Evolutionary conservation across 2,888 invertebrate species (phyloP).

Genomic region (Acronicta alni): DNA sequence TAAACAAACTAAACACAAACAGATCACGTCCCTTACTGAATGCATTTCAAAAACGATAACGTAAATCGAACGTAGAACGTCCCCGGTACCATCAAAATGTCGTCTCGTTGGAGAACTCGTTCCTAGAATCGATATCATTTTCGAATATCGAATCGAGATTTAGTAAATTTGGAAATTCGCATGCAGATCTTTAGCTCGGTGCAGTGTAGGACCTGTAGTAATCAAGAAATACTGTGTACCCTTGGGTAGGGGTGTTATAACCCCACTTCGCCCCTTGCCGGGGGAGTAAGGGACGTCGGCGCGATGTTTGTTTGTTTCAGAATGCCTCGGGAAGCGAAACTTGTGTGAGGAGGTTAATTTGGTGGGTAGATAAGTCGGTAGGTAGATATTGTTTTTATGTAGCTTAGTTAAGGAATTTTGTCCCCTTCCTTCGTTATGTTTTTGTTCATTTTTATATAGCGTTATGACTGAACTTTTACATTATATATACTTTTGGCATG

Average conservation of each 20-base stretch:
- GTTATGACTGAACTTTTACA: conserved; percentile 38
- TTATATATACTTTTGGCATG: conserved; percentile 30
- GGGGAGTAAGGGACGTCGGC: conserved; percentile 53
- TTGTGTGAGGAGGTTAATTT: conserved; percentile 68
- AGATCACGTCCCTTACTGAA: conserved; percentile 70
- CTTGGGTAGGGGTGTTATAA: conserved; percentile 52
- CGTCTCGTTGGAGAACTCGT: conserved; percentile 68
- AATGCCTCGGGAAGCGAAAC: conserved; percentile 64
- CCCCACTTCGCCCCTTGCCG: conserved; percentile 53
- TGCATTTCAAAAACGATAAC: conserved; percentile 69
- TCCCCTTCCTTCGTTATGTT: conserved; percentile 37
- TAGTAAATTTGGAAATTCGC: conserved; percentile 82
- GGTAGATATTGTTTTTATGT: conserved; percentile 61
- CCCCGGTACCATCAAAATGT: conserved; percentile 71
- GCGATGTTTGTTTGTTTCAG: conserved; percentile 67
- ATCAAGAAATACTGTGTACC: conserved; percentile 68
- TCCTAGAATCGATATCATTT: conserved; percentile 72
- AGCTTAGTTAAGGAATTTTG: conserved; percentile 52
- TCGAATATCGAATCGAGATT: conserved; percentile 75
- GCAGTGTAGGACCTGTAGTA: conserved; percentile 70
- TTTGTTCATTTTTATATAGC: conserved; percentile 47
- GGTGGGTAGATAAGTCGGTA: conserved; percentile 67
- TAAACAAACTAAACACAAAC: conserved; percentile 57
- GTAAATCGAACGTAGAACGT: conserved; percentile 70
- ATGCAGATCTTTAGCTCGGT: conserved; percentile 78